A percentile compares a stretch with the other conserved stretches of the same genome.
These are phyloP conservation scores for Vireo altiloquus DNA, from an alignment of 2,113 vertebrate genomes.

Conservation along the genomic window DNA sequence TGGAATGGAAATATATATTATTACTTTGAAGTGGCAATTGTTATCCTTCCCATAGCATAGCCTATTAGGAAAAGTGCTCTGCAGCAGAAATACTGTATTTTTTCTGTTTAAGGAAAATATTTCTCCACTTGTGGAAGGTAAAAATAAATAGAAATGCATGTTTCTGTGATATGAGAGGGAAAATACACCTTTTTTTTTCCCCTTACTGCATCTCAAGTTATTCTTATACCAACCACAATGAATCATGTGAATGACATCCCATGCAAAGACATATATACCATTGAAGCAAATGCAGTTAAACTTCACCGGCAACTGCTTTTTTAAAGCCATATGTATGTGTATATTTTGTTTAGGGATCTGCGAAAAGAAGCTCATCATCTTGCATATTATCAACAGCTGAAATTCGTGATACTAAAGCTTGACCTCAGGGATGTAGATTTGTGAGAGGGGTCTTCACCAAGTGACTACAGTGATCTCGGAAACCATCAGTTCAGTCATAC, in stretches of 20 bases:
- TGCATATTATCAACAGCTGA: background rate
- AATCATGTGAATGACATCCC: background rate
- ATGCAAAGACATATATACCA: background rate
- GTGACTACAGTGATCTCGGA: background rate
- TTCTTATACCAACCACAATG: background rate
- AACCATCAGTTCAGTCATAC: background rate
- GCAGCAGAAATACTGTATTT: background rate
- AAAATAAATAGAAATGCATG: background rate
- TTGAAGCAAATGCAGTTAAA: background rate
- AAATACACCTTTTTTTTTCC: accelerated
- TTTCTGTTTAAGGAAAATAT: background rate
- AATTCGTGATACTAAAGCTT: background rate
- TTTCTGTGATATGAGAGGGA: background rate
- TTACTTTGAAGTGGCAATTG: background rate
- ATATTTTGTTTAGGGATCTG: background rate
- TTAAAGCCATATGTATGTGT: background rate
- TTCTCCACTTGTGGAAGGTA: background rate
- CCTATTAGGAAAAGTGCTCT: background rate
- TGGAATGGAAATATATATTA: background rate
- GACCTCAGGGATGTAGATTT: background rate
- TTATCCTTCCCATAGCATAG: background rate
- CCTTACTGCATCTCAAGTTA: background rate
- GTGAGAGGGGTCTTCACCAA: background rate
- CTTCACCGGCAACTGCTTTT: background rate
- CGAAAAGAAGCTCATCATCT: background rate